Percentiles rank a stretch among this genome's conserved stretches.
Conservation (phyloP, 2,888 invertebrate genomes). For the Synergus umbraculus region DNA sequence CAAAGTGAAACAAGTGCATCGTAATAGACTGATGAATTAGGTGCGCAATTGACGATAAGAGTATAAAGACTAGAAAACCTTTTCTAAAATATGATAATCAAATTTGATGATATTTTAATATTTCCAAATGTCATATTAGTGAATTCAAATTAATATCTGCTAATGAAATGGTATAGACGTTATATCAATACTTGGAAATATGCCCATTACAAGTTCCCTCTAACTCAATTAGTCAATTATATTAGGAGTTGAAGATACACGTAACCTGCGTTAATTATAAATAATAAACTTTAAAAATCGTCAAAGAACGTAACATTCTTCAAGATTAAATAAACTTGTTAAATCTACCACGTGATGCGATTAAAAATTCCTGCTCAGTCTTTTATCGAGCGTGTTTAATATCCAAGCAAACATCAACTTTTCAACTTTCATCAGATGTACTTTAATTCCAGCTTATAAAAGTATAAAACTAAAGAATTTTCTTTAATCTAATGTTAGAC, state of each 20-base stretch:
- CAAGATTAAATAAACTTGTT: neutral
- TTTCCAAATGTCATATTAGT: neutral
- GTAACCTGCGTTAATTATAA: neutral
- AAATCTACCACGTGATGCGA: neutral
- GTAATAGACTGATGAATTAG: slow-evolving; percentile 5
- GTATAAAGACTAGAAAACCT: neutral
- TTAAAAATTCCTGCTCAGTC: neutral
- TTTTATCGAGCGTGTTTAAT: slow-evolving; percentile 24
- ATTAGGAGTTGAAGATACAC: slow-evolving; percentile 19
- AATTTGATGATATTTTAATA: neutral
- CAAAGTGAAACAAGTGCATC: slow-evolving; percentile 9
- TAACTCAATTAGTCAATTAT: slow-evolving; percentile 32
- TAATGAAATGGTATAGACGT: neutral
- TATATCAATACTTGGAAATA: slow-evolving; percentile 26
- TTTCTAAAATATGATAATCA: neutral
- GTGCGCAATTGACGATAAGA: neutral
- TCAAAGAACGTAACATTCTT: neutral
- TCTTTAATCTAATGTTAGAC: neutral
- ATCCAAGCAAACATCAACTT: slow-evolving; percentile 11
- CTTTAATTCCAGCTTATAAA: neutral
- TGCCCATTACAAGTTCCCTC: slow-evolving; percentile 20
- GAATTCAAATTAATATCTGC: neutral
- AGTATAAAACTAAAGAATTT: slow-evolving; percentile 5
- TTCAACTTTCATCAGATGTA: slow-evolving; percentile 11
- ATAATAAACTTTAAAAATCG: neutral